These are phyloP conservation scores for Coreoperca whiteheadi DNA, from an alignment of 2,113 vertebrate species.

Conservation along the genomic window DNA sequence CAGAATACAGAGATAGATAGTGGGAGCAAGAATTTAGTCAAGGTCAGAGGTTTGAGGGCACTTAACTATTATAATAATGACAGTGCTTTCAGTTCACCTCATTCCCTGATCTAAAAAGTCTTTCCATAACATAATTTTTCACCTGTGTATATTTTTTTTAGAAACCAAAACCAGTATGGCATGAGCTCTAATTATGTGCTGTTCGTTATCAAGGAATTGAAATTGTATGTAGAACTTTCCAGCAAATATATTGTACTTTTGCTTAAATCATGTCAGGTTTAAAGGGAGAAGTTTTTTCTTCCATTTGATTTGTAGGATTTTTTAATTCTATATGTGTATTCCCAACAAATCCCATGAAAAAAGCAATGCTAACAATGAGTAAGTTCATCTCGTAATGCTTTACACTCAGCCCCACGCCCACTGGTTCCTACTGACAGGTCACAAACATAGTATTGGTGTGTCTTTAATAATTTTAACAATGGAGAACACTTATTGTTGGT, in stretches of 20 bases:
- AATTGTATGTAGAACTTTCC: no score
- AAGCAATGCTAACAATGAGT: neutral
- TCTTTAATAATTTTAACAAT: no score
- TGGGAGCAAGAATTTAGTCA: slow-evolving; percentile 31
- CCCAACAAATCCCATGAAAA: neutral
- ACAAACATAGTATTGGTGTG: no score
- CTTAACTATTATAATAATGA: neutral
- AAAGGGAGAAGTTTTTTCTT: no score
- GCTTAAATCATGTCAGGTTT: neutral
- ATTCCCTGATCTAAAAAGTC: neutral
- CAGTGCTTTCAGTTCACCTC: neutral
- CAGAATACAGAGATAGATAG: slow-evolving; percentile 29
- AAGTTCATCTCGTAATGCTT: no score
- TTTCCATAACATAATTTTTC: neutral
- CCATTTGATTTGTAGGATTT: neutral
- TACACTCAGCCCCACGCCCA: no score
- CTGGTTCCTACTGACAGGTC: no score
- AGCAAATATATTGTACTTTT: no score
- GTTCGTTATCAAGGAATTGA: neutral
- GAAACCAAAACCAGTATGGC: neutral
- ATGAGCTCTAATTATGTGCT: neutral
- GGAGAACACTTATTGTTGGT: no score
- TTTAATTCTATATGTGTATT: neutral
- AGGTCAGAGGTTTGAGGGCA: slow-evolving; percentile 34
- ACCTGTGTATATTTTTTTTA: neutral